Percentiles rank a stretch among this genome's conserved stretches.
Conservation (phyloP, 1,140 invertebrate genomes). For the Lethocerus indicus region DNA sequence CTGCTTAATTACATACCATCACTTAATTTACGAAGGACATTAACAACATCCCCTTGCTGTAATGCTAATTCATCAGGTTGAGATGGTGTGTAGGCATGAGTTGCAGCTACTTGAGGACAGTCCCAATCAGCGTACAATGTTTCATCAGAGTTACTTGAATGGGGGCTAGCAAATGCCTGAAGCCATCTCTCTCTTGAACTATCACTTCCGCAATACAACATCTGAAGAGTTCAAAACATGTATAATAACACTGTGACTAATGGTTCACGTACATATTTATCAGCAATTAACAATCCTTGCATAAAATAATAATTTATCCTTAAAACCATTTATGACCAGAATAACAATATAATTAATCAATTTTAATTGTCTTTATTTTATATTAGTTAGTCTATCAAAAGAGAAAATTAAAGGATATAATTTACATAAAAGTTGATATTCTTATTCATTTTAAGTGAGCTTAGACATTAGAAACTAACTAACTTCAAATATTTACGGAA, state of each 20-base stretch:
- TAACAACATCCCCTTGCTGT: constrained; percentile 75
- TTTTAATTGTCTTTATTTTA: too few species aligned
- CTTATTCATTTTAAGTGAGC: too few species aligned
- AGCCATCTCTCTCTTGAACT: constrained; percentile 72
- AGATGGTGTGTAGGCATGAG: constrained; percentile 56
- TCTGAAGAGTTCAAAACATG: too few species aligned
- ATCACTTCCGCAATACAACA: constrained; percentile 51
- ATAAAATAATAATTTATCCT: background rate
- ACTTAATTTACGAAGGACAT: constrained; percentile 74
- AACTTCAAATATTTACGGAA: too few species aligned
- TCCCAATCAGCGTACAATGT: constrained; percentile 89
- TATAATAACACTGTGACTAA: too few species aligned
- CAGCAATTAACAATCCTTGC: background rate
- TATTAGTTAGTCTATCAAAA: too few species aligned
- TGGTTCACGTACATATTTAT: too few species aligned
- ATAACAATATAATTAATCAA: too few species aligned
- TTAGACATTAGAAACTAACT: too few species aligned
- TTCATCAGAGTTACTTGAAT: constrained; percentile 55
- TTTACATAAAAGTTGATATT: too few species aligned
- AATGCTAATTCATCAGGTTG: constrained; percentile 81
- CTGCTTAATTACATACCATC: constrained; percentile 48
- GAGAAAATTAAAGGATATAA: too few species aligned
- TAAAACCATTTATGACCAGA: too few species aligned
- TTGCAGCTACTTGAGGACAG: constrained; percentile 69
- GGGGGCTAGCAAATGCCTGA: constrained; percentile 56